Evolutionary conservation across 2,113 vertebrate genomes (phyloP), one percentile per base, ranked within the genome.

Genomic region (Cyanistes caeruleus): DNA sequence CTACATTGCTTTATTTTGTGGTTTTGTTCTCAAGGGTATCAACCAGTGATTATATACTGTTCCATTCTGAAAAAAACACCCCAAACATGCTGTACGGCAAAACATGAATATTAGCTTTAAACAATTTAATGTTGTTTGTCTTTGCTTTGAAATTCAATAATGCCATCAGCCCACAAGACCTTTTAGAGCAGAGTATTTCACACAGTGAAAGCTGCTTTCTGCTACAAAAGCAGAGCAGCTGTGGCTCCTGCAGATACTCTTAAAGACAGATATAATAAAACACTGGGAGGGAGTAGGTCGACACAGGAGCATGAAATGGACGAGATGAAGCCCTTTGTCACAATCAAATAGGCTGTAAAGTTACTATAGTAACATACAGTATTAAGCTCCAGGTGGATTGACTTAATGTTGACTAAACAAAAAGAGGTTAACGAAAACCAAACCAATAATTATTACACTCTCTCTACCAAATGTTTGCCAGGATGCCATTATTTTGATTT

Each of bases 321-420:
- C 95, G 90, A 98, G 98, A 99, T 98, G 98, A 98, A 98, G 98
- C 95, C 97, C 98, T 98, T 99, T 99, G 98, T 99, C 98, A 98
- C 97, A 97, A 97, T 95, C 98, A 98, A 98, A 98, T 98, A 98
- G 97, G 98, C 98, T 98, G 98, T 97, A 97, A 97, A 98, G 98
- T 99, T 99, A 99, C 98, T 98, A 99, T 99, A 98, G 98, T 97
- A 99, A 99, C 99, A 98, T 97, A 97, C 97, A 98, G 98, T 98
- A 98, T 97, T 98, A 98, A 97, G 96, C 97, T 97, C 97, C 98
- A 98, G 98, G 98, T 98, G 98, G 98, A 98, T 98, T 99, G 98
- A 98, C 97, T 98, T 97, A 98, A 98, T 98, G 97, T 98, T 97
- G 95, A 97, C 97, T 97, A 98, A 98, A 98, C 97, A 97, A 97